phyloP scores from a whole-genome alignment of 2,113 vertebrate species.

The Actinemys pallida region DNA sequence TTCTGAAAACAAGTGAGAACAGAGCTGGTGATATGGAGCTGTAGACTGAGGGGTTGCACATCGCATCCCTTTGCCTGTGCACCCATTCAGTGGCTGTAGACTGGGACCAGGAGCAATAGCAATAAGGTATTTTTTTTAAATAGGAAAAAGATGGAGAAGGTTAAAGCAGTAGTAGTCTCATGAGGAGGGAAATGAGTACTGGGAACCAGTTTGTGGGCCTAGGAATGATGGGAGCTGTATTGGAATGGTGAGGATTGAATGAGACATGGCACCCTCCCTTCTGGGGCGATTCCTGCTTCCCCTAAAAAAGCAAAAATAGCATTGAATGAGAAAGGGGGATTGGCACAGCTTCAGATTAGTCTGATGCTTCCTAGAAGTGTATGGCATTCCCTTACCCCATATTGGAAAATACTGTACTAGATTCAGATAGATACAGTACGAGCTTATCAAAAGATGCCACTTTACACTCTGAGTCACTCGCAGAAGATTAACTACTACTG shows the following conservation, averaged over 20 bases:
- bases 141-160: neutral
- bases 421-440: neutral
- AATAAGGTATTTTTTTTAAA: neutral
- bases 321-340: neutral
- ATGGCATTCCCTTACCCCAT: neutral
- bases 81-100: neutral
- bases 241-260: neutral
- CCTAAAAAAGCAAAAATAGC: neutral
- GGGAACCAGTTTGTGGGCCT: neutral
- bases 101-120: neutral
- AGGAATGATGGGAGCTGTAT: neutral
- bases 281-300: neutral
- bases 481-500: neutral
- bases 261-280: neutral
- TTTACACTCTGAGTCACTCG: neutral
- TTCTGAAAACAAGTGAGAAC: conserved; percentile 23
- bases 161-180: neutral
- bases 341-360: neutral
- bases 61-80: neutral
- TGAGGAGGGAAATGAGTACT: neutral
- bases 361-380: accelerated
- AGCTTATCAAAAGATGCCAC: neutral
- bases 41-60: neutral
- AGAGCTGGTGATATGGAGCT: neutral
- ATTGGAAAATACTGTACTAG: neutral